These are phyloP conservation scores for Aleadryas rufinucha DNA, from an alignment of 2,113 vertebrate genomes.

Conservation along the genomic window DNA sequence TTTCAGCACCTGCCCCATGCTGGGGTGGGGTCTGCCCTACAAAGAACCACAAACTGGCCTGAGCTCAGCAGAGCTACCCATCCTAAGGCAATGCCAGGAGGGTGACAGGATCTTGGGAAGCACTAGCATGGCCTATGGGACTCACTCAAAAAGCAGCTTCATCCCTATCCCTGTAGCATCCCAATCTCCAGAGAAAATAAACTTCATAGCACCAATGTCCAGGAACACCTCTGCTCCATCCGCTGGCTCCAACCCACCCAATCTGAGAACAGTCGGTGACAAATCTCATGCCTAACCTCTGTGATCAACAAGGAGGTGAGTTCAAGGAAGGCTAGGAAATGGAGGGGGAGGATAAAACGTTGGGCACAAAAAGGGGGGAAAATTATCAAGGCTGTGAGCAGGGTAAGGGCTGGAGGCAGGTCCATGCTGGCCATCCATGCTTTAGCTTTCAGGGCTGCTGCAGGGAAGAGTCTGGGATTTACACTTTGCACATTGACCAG, in stretches of 20 bases:
- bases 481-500: neutral
- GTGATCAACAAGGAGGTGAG: neutral
- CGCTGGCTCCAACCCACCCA: neutral
- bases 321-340: neutral
- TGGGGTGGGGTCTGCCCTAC: neutral
- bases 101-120: neutral
- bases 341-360: neutral
- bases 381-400: neutral
- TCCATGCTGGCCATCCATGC: fast-evolving
- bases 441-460: neutral
- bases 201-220: neutral
- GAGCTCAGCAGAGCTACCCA: neutral
- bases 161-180: neutral
- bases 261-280: fast-evolving
- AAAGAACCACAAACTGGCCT: neutral
- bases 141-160: neutral
- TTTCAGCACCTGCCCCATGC: neutral
- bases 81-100: neutral
- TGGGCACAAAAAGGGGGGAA: neutral
- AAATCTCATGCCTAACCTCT: neutral
- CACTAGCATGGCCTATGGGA: neutral
- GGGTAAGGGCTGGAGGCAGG: neutral
- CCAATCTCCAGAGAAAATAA: neutral
- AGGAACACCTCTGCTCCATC: neutral
- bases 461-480: neutral